These are phyloP conservation scores for Avahi laniger DNA, from an alignment of 2,797 vertebrate genomes.

Conservation along the genomic window DNA sequence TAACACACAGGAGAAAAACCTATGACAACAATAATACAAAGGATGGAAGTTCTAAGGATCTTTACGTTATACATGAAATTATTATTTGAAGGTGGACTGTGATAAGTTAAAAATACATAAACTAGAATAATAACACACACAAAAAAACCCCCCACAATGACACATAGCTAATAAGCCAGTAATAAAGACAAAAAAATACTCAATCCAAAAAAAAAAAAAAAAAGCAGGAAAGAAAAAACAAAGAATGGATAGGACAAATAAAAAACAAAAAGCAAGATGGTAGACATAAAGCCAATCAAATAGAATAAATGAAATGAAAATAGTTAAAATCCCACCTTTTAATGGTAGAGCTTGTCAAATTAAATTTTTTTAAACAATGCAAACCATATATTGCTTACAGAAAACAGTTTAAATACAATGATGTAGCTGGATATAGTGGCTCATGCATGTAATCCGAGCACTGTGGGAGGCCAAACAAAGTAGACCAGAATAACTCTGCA, in stretches of 20 bases:
- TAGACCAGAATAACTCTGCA: no score
- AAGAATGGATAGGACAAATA: neutral
- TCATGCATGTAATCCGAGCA: no score
- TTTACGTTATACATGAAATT: neutral
- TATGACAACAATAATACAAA: neutral
- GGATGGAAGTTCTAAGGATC: neutral
- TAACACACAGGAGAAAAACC: conserved; percentile 11
- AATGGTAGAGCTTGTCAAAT: neutral
- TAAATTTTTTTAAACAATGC: neutral
- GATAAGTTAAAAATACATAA: neutral
- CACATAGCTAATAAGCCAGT: neutral
- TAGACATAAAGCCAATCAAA: neutral
- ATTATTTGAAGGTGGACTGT: neutral
- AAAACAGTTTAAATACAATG: neutral
- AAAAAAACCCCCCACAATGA: neutral
- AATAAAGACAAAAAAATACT: neutral
- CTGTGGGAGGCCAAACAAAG: no score
- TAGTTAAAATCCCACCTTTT: neutral
- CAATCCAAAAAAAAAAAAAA: neutral
- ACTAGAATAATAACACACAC: neutral
- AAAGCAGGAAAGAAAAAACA: neutral
- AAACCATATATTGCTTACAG: neutral
- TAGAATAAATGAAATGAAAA: neutral
- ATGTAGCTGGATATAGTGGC: no score
- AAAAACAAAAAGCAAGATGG: neutral